These are phyloP conservation scores for Spodoptera frugiperda DNA, from an alignment of 1,140 invertebrate genomes.

Conservation along the genomic window DNA sequence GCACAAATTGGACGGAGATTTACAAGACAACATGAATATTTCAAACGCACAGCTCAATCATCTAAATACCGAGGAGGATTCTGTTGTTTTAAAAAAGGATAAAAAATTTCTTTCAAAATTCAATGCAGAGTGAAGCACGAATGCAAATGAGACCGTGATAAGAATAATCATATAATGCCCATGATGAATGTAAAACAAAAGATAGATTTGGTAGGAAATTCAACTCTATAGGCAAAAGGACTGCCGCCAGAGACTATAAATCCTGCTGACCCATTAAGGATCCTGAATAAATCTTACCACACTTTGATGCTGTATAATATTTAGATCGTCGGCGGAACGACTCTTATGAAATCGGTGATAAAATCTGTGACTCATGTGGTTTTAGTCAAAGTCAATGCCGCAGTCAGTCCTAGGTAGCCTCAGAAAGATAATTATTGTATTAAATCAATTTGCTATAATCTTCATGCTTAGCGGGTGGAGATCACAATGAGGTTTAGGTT, in stretches of 20 bases:
- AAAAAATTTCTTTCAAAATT: conserved; percentile 48
- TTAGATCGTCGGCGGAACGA: conserved; percentile 14
- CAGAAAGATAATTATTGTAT: too few relatives aligned
- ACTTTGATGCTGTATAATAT: conserved; percentile 1
- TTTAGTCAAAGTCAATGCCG: too few relatives aligned
- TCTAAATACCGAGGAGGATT: too few relatives aligned
- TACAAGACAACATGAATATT: too few relatives aligned
- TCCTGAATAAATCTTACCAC: conserved; percentile 20
- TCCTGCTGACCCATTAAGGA: conserved; percentile 35
- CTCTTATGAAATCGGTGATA: background rate
- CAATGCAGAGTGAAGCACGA: conserved; percentile 43
- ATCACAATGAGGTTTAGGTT: too few relatives aligned
- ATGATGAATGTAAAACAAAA: conserved; percentile 49
- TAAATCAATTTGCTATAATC: too few relatives aligned
- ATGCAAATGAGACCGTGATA: conserved; percentile 51
- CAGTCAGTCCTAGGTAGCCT: too few relatives aligned
- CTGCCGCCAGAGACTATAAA: conserved; percentile 29
- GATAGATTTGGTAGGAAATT: conserved; percentile 37
- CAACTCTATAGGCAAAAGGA: conserved; percentile 26
- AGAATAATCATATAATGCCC: conserved; percentile 43
- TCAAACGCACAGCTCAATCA: too few relatives aligned
- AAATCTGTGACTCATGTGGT: too few relatives aligned
- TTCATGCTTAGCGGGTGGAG: too few relatives aligned
- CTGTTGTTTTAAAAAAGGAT: too few relatives aligned
- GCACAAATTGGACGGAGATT: too few relatives aligned